Evolutionary conservation across 2,797 vertebrate genomes (phyloP).

Genomic region (Sebastolobus alascanus): DNA sequence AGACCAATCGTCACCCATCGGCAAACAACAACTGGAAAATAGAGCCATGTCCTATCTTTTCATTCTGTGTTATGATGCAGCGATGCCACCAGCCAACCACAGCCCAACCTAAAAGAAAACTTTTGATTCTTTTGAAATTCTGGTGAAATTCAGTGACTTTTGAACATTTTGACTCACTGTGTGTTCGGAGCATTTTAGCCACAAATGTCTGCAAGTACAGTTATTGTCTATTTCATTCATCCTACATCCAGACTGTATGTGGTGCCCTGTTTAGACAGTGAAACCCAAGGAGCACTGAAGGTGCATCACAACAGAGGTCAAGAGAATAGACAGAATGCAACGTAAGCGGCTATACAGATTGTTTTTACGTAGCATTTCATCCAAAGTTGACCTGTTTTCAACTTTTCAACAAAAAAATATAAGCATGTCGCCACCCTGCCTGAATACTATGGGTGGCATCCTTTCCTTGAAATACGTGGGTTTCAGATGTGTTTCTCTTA

Average conservation of each 20-base stretch:
- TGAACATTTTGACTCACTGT: not conserved
- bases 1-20: not conserved
- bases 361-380: not conserved
- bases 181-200: not conserved
- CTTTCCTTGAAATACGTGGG: constrained; percentile 19
- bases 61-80: constrained; percentile 4
- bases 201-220: not conserved
- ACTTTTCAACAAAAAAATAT: not conserved
- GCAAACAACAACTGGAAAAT: not conserved
- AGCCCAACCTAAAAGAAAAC: not conserved
- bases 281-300: not conserved
- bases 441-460: not conserved
- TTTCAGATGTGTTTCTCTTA: constrained; percentile 20
- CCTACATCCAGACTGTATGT: not conserved
- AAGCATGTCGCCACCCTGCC: not conserved
- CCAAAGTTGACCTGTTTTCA: constrained; percentile 12
- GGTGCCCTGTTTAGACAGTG: not conserved
- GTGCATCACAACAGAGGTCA: not conserved
- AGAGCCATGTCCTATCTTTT: not conserved
- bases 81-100: not conserved
- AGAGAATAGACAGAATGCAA: not conserved
- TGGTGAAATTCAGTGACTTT: not conserved
- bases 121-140: not conserved
- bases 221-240: not conserved
- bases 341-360: not conserved